Conservation (phyloP, 1,140 invertebrate genomes). For the Arctopsyche grandis region DNA sequence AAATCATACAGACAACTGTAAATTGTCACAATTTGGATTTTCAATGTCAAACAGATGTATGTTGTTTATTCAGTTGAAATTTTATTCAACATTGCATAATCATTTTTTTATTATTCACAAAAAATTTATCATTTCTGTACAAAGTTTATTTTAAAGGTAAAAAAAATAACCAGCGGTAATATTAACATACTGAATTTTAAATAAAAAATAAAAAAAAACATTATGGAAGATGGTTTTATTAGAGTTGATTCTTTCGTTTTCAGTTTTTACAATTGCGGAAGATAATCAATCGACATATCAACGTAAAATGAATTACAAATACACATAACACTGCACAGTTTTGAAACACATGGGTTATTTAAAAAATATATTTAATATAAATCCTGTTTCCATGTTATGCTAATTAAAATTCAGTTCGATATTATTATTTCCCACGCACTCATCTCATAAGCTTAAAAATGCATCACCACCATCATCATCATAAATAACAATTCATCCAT, state of each 20-base stretch:
- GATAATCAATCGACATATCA: slow-evolving; percentile 24
- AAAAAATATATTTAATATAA: slow-evolving; percentile 30
- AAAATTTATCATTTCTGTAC: not conserved
- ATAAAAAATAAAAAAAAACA: not conserved
- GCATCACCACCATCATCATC: too few relatives aligned
- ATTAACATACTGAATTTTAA: too few relatives aligned
- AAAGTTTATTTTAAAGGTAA: not conserved
- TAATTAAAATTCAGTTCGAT: slow-evolving; percentile 32
- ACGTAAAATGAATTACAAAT: slow-evolving; percentile 28
- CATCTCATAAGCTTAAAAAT: slow-evolving; percentile 41
- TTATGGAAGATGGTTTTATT: slow-evolving; percentile 39
- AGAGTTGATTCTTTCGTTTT: not conserved
- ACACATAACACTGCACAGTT: not conserved
- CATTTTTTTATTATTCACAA: not conserved
- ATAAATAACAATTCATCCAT: slow-evolving; percentile 51
- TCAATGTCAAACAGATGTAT: not conserved
- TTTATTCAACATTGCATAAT: not conserved
- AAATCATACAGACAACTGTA: not conserved
- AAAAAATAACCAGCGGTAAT: too few relatives aligned
- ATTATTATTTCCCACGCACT: slow-evolving; percentile 24
- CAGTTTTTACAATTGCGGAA: slow-evolving; percentile 39
- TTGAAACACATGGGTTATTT: slow-evolving; percentile 1
- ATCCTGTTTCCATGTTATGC: slow-evolving; percentile 1
- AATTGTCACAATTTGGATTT: not conserved
- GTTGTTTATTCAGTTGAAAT: not conserved